Percentiles rank a stretch among this genome's conserved stretches.
Evolutionary conservation across 2,888 invertebrate genomes (phyloP).

Genomic region (Acleris literana): DNA sequence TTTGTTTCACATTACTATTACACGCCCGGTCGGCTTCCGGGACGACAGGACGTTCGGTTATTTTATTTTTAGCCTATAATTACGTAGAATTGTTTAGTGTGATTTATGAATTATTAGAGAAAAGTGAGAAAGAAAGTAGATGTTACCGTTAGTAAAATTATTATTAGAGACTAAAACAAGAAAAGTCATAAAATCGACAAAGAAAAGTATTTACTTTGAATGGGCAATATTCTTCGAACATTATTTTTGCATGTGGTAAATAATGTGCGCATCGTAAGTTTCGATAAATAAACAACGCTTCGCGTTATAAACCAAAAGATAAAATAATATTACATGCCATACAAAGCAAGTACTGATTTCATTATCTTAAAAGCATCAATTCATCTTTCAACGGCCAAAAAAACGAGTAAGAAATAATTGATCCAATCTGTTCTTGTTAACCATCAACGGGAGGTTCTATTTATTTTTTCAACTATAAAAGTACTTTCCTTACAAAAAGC

Average conservation of each 20-base stretch:
- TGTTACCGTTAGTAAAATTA: too few relatives aligned
- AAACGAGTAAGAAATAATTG: conserved; percentile 31
- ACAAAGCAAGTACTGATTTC: conserved; percentile 36
- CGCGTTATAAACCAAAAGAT: conserved; percentile 20
- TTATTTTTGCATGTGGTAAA: neutral
- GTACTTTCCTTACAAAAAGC: too few relatives aligned
- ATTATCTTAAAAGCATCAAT: conserved; percentile 38
- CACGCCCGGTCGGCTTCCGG: conserved; percentile 18
- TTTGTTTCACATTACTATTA: conserved; percentile 35
- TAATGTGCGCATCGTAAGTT: neutral
- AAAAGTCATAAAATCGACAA: too few relatives aligned
- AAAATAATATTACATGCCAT: conserved; percentile 30
- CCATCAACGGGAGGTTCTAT: conserved; percentile 26
- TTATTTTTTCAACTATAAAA: too few relatives aligned
- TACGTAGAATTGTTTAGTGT: too few relatives aligned
- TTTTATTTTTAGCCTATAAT: neutral
- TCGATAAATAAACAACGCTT: conserved; percentile 12
- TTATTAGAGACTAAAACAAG: too few relatives aligned
- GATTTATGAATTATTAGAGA: too few relatives aligned
- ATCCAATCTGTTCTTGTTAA: conserved; percentile 31
- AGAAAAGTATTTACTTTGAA: too few relatives aligned
- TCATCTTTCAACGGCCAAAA: conserved; percentile 32
- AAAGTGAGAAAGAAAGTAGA: too few relatives aligned
- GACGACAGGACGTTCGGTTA: neutral
- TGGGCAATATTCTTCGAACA: neutral